Evolutionary conservation across 2,888 invertebrate genomes (phyloP), one percentile per base, ranked within the genome.

Genomic region (Eupithecia insigniata): DNA sequence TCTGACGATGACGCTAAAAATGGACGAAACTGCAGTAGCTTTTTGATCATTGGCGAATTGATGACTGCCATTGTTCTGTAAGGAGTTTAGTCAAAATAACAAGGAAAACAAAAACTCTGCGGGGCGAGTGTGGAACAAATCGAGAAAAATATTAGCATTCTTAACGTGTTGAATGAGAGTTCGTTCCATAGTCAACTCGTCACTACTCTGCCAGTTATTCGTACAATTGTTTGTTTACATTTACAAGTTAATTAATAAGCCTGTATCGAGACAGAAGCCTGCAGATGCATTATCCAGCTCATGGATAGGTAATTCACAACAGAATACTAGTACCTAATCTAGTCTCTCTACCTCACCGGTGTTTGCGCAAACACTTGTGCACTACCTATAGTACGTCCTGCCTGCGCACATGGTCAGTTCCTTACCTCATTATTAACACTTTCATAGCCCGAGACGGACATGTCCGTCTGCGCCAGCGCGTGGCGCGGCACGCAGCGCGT

Each of bases 191-290:
- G 55, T 26, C 28, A 36, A 7, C 66, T 55, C 43, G 26, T n/a
- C 18, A 62, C 26, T 28, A 71, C 74, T 67, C 69, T 58, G 34
- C 32, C 28, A 18, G 32, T 64, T 46, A 78, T 81, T 82, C 79
- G 81, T 81, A 78, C 79, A 81, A 78, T 78, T 73, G 78, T 81
- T 80, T 76, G 74, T 76, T 71, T 65, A 55, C 55, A 55, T 55
- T 51, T 46, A 77, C 70, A 68, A 55, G 60, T 70, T 76, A 73
- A 77, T 77, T 79, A 74, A 66, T 78, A 76, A 76, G 71, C 74
- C 67, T 28, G 55, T 69, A 72, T 70, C 65, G 43, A 73, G 74
- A 71, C 76, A 71, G 73, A 75, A 71, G 75, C 70, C 67, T 28
- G 69, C 67, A 34, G 66, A 61, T 70, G 67, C 60, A 64, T 46